These are phyloP conservation scores for Xanthorhoe designata DNA, from an alignment of 2,888 invertebrate genomes.

Conservation along the genomic window DNA sequence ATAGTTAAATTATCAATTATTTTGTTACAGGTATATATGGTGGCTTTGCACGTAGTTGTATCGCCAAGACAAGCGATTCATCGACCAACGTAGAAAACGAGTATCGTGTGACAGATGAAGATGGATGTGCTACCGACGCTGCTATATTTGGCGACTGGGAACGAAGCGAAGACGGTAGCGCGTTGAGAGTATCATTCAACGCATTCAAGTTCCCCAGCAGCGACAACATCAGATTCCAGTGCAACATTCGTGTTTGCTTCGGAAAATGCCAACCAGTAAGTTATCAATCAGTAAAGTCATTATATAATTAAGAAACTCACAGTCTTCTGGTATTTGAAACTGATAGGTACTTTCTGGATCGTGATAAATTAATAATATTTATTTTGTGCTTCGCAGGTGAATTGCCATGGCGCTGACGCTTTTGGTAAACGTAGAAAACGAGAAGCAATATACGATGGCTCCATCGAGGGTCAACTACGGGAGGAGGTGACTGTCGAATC, in stretches of 20 bases:
- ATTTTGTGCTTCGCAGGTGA: constrained; percentile 85
- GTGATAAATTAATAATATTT: background rate
- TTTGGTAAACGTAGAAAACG: constrained; percentile 92
- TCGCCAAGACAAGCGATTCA: constrained; percentile 96
- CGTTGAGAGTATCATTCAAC: constrained; percentile 94
- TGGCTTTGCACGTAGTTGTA: constrained; percentile 96
- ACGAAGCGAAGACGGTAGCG: constrained; percentile 93
- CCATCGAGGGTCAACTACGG: constrained; percentile 92
- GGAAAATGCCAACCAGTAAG: constrained; percentile 97
- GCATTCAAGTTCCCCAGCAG: constrained; percentile 98
- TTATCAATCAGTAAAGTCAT: background rate
- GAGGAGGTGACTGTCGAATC: constrained; percentile 97
- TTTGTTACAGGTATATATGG: constrained; percentile 91
- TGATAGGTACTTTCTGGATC: background rate
- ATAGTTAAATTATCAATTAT: background rate
- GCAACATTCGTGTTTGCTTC: constrained; percentile 97
- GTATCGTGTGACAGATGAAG: constrained; percentile 96
- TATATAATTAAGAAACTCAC: background rate
- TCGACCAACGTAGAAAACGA: constrained; percentile 92
- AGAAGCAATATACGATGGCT: constrained; percentile 79
- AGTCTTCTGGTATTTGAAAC: background rate
- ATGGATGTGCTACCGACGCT: constrained; percentile 97
- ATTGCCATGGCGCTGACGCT: constrained; percentile 96
- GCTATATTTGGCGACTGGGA: constrained; percentile 98
- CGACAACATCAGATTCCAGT: constrained; percentile 97